Base-by-base conservation (phyloP, 2,113 vertebrate species). In the Daphoenositta chrysoptera region DNA sequence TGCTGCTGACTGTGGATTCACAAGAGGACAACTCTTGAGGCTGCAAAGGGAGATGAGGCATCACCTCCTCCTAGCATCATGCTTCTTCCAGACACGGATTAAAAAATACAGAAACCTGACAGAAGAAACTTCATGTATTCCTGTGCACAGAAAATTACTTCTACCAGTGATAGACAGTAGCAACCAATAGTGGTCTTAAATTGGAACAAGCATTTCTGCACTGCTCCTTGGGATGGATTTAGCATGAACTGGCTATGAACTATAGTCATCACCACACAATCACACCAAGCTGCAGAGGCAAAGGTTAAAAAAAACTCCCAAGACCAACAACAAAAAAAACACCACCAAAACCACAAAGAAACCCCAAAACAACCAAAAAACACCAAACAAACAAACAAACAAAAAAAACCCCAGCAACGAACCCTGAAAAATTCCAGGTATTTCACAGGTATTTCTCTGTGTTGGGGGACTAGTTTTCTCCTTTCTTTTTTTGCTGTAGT, bases 381-480 rank as follows among this genome's bases (percentile, higher is more conserved):
- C 16, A 23, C 4, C 5, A 8, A 19, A 13, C 48, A 19, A 14
- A 56, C 24, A 27, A 9, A 56, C 10, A 20, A 54, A 6, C 11
- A 6, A 30, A 57, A 35, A 42, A 40, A 8, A 10, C 2, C 7
- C 13, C 40, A 76, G 33, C 13, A 61, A 47, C 0, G 2, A 68
- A 61, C 11, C 4, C 16, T 64, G 24, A 45, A 79, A 71, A 68
- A 35, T 19, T 12, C 4, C 27, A 17, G 1, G 11, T 35, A 26
- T 75, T 75, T 75, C 26, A 35, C 30, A 17, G 15, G 13, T 35
- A n/a, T 40, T 81, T 35, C 31, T 73, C 44, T 37, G 15, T 58
- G 8, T 8, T 6, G 3, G 24, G 39, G 5, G 3, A 75, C 10
- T 37, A 0, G 0, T 7, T 39, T 87, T 78, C 47, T 61, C 6